Conservation (phyloP, 37 sponge, comb jelly and placozoan species). For the Chondrosia reniformis region DNA sequence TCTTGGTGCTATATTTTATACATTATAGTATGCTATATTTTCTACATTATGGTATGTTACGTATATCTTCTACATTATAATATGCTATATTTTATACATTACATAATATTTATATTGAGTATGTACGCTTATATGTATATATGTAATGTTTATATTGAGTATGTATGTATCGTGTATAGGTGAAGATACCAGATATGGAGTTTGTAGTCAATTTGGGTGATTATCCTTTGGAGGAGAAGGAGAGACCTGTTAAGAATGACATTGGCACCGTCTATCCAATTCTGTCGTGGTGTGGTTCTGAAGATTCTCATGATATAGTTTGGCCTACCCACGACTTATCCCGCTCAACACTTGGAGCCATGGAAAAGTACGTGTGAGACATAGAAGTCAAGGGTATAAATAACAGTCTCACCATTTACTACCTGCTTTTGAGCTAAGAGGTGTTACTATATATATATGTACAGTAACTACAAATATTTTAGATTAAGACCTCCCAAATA, state of each 20-base stretch:
- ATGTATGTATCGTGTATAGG: conserved; percentile 32
- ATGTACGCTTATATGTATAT: not conserved
- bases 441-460: no score
- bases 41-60: no score
- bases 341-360: conserved; percentile 72
- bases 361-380: conserved; percentile 57
- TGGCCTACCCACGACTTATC: conserved; percentile 95
- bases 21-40: no score
- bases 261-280: conserved; percentile 56
- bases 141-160: not conserved
- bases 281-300: conserved; percentile 95
- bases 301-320: conserved; percentile 79
- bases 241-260: conserved; percentile 26
- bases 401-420: no score
- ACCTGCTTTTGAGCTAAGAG: no score
- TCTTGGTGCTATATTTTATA: no score
- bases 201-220: conserved; percentile 92
- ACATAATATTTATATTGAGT: no score
- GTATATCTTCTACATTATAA: no score
- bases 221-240: conserved; percentile 88
- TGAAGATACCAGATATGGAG: conserved; percentile 91
- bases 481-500: no score
- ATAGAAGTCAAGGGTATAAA: no score
- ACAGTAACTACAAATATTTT: no score
- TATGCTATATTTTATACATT: no score